phyloP scores from a whole-genome alignment of 2,797 vertebrate genomes.

The Zenarchopterus dispar region DNA sequence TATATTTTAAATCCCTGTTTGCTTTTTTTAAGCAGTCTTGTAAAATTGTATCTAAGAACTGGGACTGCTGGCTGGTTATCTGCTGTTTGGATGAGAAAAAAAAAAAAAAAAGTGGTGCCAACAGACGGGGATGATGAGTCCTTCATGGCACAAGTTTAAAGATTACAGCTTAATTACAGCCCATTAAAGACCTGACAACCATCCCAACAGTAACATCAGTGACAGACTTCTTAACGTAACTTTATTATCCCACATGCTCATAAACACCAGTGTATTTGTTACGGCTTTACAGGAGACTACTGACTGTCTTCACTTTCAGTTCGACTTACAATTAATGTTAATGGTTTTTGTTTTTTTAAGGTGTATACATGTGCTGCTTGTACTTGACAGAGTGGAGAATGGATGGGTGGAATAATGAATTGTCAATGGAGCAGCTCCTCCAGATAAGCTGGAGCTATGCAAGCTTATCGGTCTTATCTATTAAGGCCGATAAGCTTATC shows the following conservation, averaged over 20 bases:
- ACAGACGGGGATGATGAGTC: background rate
- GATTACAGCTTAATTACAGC: conserved; percentile 40
- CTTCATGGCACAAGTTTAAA: background rate
- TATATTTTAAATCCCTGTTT: no score
- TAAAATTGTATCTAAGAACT: no score
- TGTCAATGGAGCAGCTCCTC: no score
- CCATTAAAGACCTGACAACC: conserved; percentile 22
- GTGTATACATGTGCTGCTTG: no score
- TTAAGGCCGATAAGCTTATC: no score
- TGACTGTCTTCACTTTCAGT: background rate
- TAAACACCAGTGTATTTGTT: background rate
- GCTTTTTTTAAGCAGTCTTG: no score
- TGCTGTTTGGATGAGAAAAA: background rate
- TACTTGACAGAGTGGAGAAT: no score
- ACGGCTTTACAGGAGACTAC: no score
- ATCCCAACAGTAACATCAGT: conserved; percentile 23
- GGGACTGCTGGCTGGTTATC: background rate
- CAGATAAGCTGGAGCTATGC: no score
- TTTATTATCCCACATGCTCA: conserved; percentile 3
- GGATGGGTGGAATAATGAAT: no score
- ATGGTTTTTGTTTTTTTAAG: background rate
- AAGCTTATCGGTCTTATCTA: no score
- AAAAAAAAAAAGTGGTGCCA: background rate
- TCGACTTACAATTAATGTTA: background rate
- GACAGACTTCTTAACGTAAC: conserved; percentile 34